Conservation (phyloP, 2,113 vertebrate species). For the Gymnorhina tibicen region DNA sequence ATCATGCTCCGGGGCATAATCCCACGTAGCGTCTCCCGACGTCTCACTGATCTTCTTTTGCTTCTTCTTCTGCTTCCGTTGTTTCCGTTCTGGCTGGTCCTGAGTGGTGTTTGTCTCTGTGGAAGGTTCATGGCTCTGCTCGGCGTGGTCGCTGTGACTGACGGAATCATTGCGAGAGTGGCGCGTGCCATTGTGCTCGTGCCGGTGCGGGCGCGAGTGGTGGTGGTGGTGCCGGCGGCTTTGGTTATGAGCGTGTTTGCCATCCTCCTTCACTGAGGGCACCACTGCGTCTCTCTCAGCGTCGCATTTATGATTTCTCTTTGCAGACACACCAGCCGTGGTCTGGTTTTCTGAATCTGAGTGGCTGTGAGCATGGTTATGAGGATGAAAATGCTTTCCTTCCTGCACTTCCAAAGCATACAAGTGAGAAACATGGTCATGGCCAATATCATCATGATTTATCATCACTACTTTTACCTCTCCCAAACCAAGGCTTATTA, state of each 20-base stretch:
- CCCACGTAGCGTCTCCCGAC: constrained; percentile 46
- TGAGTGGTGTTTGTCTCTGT: constrained; percentile 74
- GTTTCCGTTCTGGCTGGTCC: constrained; percentile 67
- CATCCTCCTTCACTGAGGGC: constrained; percentile 36
- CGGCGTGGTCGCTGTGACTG: constrained; percentile 38
- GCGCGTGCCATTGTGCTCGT: constrained; percentile 61
- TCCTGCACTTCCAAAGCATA: constrained; percentile 87
- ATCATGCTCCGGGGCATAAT: constrained; percentile 36
- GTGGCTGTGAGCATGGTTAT: constrained; percentile 61
- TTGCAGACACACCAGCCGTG: background rate
- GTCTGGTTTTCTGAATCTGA: constrained; percentile 71
- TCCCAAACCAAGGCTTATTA: constrained; percentile 90
- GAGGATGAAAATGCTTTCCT: constrained; percentile 81
- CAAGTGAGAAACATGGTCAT: constrained; percentile 92
- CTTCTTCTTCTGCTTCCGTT: constrained; percentile 72
- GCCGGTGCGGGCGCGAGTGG: constrained; percentile 59
- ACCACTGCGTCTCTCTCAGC: constrained; percentile 45
- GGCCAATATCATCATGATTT: constrained; percentile 89
- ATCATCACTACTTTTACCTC: constrained; percentile 86
- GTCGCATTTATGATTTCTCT: constrained; percentile 64
- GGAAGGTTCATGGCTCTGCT: constrained; percentile 65
- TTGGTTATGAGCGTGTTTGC: constrained; percentile 48
- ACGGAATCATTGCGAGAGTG: constrained; percentile 61
- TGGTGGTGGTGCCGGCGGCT: constrained; percentile 52
- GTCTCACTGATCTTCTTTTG: constrained; percentile 70